A percentile compares a stretch with the other conserved stretches of the same genome.
phyloP scores from a whole-genome alignment of 1,140 invertebrate genomes.

The Drosophila biarmipes region DNA sequence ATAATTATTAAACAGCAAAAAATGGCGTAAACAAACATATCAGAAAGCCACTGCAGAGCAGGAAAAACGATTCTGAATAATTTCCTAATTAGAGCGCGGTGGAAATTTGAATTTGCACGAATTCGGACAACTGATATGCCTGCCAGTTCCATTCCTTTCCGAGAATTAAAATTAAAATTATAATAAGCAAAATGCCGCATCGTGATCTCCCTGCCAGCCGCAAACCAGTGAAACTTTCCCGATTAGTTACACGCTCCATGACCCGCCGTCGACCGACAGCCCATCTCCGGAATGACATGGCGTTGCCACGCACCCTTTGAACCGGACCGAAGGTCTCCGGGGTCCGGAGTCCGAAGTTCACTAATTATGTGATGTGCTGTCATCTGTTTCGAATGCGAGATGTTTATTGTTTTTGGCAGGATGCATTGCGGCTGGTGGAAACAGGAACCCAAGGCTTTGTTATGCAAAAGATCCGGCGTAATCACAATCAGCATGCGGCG shows the following conservation, averaged over 20 bases:
- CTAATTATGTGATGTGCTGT: slow-evolving; percentile 27
- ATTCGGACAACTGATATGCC: neutral
- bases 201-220: neutral
- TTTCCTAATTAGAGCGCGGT: neutral
- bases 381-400: slow-evolving; percentile 17
- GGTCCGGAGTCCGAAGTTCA: neutral
- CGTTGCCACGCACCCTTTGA: slow-evolving; percentile 1
- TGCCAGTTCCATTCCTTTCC: neutral
- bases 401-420: slow-evolving; percentile 28
- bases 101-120: neutral
- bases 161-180: neutral
- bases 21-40: no score
- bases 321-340: neutral
- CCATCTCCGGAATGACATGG: neutral
- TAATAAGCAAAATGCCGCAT: slow-evolving; percentile 3
- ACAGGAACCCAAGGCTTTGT: slow-evolving; percentile 16
- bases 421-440: slow-evolving; percentile 16
- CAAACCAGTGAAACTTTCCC: slow-evolving; percentile 16
- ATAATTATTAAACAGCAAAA: no score
- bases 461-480: slow-evolving; percentile 18
- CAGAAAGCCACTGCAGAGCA: no score
- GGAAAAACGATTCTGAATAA: neutral
- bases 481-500: neutral
- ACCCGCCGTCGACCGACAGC: neutral
- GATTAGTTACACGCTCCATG: slow-evolving; percentile 12